A percentile compares a stretch with the other conserved stretches of the same genome.
phyloP scores from a whole-genome alignment of 2,888 invertebrate genomes.

The Conchocele bisecta region DNA sequence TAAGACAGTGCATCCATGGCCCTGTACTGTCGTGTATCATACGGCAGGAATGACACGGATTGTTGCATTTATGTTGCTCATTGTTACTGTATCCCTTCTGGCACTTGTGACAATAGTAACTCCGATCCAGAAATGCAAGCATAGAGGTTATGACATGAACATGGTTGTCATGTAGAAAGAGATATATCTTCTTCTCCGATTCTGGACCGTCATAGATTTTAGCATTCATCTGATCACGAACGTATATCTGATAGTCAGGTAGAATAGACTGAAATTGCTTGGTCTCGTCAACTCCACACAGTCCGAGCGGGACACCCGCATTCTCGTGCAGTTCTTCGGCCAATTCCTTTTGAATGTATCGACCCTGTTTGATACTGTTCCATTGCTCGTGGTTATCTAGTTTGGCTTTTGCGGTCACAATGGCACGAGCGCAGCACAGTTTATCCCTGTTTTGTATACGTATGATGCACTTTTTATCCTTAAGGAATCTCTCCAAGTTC shows the following conservation, averaged over 20 bases:
- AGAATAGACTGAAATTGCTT: conserved; percentile 7
- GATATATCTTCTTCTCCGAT: conserved; percentile 10
- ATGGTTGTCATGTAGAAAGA: conserved; percentile 12
- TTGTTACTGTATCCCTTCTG: conserved; percentile 46
- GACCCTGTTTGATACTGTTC: conserved; percentile 32
- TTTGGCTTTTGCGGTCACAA: conserved; percentile 35
- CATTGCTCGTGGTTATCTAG: conserved; percentile 33
- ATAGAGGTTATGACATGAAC: conserved; percentile 16
- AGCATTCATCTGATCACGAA: conserved; percentile 32
- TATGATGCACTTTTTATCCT: conserved; percentile 18
- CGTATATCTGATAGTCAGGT: conserved; percentile 21
- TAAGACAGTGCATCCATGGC: neutral
- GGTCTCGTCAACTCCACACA: conserved; percentile 25
- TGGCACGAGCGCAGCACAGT: conserved; percentile 39
- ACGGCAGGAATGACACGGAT: conserved; percentile 33
- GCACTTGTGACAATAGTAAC: conserved; percentile 17
- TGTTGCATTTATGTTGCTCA: conserved; percentile 40
- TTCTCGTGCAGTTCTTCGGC: conserved; percentile 16
- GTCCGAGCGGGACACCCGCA: too few relatives aligned
- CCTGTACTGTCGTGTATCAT: conserved; percentile 27
- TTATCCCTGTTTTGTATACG: conserved; percentile 29
- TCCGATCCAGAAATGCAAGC: neutral
- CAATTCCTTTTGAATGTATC: conserved; percentile 22
- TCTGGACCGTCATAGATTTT: conserved; percentile 19
- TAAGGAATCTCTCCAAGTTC: conserved; percentile 13